A percentile compares a stretch with the other conserved stretches of the same genome.
phyloP scores from a whole-genome alignment of 2,888 invertebrate genomes.

The Epinotia demarniana region DNA sequence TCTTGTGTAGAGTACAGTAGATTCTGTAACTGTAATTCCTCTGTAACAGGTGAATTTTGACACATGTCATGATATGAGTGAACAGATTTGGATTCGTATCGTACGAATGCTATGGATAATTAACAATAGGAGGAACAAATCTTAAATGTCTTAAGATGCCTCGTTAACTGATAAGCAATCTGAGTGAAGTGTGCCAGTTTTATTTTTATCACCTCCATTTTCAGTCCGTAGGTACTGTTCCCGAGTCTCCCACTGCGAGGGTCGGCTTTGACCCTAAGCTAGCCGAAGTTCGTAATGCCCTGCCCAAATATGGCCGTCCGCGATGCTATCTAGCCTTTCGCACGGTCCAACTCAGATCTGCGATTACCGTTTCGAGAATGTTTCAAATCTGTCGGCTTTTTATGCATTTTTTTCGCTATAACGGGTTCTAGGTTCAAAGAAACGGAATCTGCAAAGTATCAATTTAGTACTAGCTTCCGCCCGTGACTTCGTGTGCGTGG shows the following conservation, averaged over 20 bases:
- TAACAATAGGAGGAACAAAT: background rate
- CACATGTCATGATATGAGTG: no score
- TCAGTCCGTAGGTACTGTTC: slow-evolving; percentile 21
- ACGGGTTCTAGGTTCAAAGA: slow-evolving; percentile 27
- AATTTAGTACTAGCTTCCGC: background rate
- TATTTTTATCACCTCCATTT: background rate
- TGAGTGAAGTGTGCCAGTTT: background rate
- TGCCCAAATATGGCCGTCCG: slow-evolving; percentile 68
- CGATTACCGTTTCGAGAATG: slow-evolving; percentile 56
- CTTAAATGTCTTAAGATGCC: background rate
- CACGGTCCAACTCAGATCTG: slow-evolving; percentile 63
- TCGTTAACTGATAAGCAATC: background rate
- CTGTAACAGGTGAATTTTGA: no score
- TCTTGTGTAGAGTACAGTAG: no score
- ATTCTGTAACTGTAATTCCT: no score
- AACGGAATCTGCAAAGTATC: slow-evolving; percentile 7
- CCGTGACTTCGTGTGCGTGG: no score
- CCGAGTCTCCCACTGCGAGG: slow-evolving; percentile 48
- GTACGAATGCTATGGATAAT: no score
- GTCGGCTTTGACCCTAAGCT: slow-evolving; percentile 68
- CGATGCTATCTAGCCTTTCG: slow-evolving; percentile 71
- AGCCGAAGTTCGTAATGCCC: slow-evolving; percentile 62
- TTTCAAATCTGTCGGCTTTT: slow-evolving; percentile 48
- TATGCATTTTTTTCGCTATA: slow-evolving; percentile 36
- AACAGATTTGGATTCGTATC: no score